Evolutionary conservation across 1,140 invertebrate genomes (phyloP).

Genomic region (Dendrolimus kikuchii): DNA sequence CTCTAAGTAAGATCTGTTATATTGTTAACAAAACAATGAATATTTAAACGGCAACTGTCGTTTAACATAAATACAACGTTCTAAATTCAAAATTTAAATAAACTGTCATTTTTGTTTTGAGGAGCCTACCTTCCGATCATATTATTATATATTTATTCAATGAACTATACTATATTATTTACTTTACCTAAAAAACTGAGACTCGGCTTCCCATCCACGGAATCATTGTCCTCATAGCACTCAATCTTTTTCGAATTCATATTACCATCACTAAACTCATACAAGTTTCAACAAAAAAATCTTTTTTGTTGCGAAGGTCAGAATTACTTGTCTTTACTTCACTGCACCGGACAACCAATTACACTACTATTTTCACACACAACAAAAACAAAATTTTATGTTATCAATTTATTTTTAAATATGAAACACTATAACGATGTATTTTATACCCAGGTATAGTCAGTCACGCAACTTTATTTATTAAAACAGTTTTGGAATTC

Average conservation of each 20-base stretch:
- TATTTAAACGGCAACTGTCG: too few species aligned
- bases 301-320: slow-evolving; percentile 37
- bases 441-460: too few species aligned
- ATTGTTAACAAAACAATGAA: too few species aligned
- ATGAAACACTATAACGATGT: too few species aligned
- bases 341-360: slow-evolving; percentile 26
- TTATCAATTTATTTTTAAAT: background rate
- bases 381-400: slow-evolving; percentile 14
- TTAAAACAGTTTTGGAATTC: slow-evolving; percentile 28
- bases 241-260: slow-evolving; percentile 70
- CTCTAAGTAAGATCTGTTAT: too few species aligned
- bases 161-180: slow-evolving; percentile 10
- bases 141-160: slow-evolving; percentile 13
- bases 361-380: slow-evolving; percentile 14
- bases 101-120: too few species aligned
- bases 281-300: slow-evolving; percentile 31
- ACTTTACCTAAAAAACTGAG: slow-evolving; percentile 67
- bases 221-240: slow-evolving; percentile 56
- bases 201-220: slow-evolving; percentile 60
- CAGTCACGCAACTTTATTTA: too few species aligned
- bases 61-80: too few species aligned
- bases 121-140: too few species aligned
- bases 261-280: slow-evolving; percentile 26
- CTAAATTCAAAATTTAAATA: too few species aligned
- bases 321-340: slow-evolving; percentile 45